Evolutionary conservation across 2,113 vertebrate genomes (phyloP).

Genomic region (Cyanistes caeruleus): DNA sequence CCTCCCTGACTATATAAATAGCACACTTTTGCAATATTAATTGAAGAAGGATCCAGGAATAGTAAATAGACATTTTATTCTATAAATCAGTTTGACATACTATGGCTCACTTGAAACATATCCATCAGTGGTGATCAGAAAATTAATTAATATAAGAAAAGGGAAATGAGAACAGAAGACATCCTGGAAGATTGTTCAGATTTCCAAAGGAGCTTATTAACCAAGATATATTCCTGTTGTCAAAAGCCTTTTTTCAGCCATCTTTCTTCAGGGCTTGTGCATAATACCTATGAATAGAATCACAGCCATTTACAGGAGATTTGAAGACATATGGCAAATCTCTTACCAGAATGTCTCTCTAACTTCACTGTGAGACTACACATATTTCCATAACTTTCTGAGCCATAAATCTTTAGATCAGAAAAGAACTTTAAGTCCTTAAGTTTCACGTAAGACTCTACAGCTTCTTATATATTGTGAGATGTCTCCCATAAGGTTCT

Average conservation of each 20-base stretch:
- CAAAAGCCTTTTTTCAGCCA: conserved; percentile 1
- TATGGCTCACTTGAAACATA: conserved; percentile 51
- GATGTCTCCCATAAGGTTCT: background rate
- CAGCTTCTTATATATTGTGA: background rate
- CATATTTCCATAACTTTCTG: background rate
- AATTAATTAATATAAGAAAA: conserved; percentile 54
- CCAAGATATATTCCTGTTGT: conserved; percentile 30
- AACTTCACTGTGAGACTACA: background rate
- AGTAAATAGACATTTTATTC: conserved; percentile 57
- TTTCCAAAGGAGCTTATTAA: conserved; percentile 44
- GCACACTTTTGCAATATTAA: conserved; percentile 59
- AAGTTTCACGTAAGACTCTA: background rate
- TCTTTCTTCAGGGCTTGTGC: background rate
- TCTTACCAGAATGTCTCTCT: background rate
- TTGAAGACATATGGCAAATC: background rate
- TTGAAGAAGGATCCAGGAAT: conserved; percentile 49
- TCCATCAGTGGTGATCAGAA: conserved; percentile 29
- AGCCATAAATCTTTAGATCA: background rate
- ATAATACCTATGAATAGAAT: background rate
- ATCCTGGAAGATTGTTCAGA: conserved; percentile 9
- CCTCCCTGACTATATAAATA: conserved; percentile 40
- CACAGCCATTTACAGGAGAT: background rate
- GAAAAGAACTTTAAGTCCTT: background rate
- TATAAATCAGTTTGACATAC: conserved; percentile 63
- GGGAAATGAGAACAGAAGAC: conserved; percentile 20